Evolutionary conservation across 1,140 invertebrate species (phyloP).

Genomic region (Lutraria rhynchaena): DNA sequence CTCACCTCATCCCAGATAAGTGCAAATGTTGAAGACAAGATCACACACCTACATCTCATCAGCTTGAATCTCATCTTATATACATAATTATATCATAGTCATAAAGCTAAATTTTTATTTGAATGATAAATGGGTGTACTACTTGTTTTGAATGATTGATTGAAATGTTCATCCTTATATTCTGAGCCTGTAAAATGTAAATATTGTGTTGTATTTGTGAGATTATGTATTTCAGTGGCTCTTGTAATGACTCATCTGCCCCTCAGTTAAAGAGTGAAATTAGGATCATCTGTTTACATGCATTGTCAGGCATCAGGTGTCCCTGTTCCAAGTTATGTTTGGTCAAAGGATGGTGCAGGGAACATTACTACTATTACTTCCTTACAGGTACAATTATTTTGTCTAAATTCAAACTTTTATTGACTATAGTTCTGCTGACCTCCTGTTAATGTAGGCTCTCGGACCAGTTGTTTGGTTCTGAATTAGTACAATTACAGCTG

Average conservation of each 20-base stretch:
- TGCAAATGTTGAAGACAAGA: no score
- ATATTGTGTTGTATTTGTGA: neutral
- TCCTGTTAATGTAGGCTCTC: no score
- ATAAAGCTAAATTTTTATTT: no score
- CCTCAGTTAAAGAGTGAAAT: constrained; percentile 26
- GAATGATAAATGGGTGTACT: no score
- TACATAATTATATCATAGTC: no score
- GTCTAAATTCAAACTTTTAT: neutral
- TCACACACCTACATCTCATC: no score
- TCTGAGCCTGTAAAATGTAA: neutral
- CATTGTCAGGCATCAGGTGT: constrained; percentile 39
- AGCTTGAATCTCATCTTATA: no score
- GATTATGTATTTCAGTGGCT: constrained; percentile 15
- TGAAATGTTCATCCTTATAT: neutral
- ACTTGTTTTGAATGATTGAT: no score
- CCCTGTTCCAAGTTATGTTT: constrained; percentile 17
- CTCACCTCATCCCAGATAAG: no score
- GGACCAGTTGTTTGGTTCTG: no score
- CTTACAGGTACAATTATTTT: constrained; percentile 37
- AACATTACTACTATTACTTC: neutral
- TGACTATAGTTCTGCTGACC: no score
- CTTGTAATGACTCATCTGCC: constrained; percentile 17
- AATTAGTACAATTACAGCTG: no score
- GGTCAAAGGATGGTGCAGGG: constrained; percentile 30
- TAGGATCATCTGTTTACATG: constrained; percentile 9